These are phyloP conservation scores for Discoglossus pictus DNA, from an alignment of 2,797 vertebrate genomes.

Conservation along the genomic window DNA sequence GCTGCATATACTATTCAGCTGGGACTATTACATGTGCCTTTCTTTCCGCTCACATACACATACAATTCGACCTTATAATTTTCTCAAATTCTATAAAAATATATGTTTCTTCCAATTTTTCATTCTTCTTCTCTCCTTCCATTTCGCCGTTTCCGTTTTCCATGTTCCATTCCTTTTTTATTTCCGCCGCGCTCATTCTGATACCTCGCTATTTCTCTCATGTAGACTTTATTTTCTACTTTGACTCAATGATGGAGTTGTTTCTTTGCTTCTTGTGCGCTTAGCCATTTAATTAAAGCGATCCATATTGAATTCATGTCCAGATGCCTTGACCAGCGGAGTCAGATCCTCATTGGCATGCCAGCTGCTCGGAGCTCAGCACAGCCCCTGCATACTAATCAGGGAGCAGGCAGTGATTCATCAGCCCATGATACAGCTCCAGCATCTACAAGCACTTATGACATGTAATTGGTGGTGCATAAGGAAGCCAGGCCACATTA, in stretches of 20 bases:
- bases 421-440: slow-evolving; percentile 73
- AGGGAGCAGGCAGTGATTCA: slow-evolving; percentile 76
- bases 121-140: not conserved
- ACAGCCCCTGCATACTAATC: slow-evolving; percentile 75
- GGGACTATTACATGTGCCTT: not conserved
- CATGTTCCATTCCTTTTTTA: not conserved
- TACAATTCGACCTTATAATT: not conserved
- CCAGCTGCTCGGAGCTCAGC: slow-evolving; percentile 76
- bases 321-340: slow-evolving; percentile 78
- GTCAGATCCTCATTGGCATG: slow-evolving; percentile 78
- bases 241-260: slow-evolving; percentile 75
- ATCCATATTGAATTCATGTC: slow-evolving; percentile 81
- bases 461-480: slow-evolving; percentile 83
- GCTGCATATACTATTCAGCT: not conserved
- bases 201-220: slow-evolving; percentile 51
- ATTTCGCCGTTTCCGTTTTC: too few relatives aligned
- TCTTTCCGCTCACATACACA: not conserved
- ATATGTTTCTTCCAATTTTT: not conserved
- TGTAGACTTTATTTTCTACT: slow-evolving; percentile 69
- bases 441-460: slow-evolving; percentile 83
- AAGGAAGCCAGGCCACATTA: slow-evolving; percentile 82
- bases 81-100: not conserved
- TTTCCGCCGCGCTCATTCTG: slow-evolving; percentile 28
- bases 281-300: slow-evolving; percentile 81
- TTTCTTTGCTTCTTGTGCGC: slow-evolving; percentile 74